Evolutionary conservation across 1,140 invertebrate species (phyloP).

Genomic region (Goniozus legneri): DNA sequence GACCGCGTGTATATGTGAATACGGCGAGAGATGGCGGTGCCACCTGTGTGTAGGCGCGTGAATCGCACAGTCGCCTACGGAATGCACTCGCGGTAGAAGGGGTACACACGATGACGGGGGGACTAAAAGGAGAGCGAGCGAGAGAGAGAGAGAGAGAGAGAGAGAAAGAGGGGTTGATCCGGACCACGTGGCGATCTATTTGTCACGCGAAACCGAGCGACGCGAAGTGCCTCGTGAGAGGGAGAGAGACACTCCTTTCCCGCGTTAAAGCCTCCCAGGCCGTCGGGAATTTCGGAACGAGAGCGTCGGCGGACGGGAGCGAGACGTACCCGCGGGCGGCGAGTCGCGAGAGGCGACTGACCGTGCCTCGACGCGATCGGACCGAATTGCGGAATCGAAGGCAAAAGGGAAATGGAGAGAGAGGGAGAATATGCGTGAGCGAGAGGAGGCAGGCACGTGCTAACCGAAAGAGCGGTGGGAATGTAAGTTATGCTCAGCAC

Average conservation of each 20-base stretch:
- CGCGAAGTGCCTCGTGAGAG: not conserved
- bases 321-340: not conserved
- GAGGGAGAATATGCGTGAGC: slow-evolving; percentile 1
- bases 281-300: not conserved
- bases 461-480: slow-evolving; percentile 38
- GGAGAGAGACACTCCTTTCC: not conserved
- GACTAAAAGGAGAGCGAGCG: not conserved
- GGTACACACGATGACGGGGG: not conserved
- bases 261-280: not conserved
- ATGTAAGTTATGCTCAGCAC: slow-evolving; percentile 49
- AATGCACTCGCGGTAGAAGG: slow-evolving; percentile 10
- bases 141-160: slow-evolving; percentile 10
- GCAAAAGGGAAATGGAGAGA: slow-evolving; percentile 14
- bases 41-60: slow-evolving; percentile 39
- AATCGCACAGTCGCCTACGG: slow-evolving; percentile 30
- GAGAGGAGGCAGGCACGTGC: slow-evolving; percentile 23
- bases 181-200: slow-evolving; percentile 34
- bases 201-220: slow-evolving; percentile 28
- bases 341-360: slow-evolving; percentile 33
- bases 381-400: slow-evolving; percentile 35
- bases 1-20: slow-evolving; percentile 19
- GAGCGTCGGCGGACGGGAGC: not conserved
- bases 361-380: slow-evolving; percentile 36
- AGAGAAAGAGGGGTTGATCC: slow-evolving; percentile 14
- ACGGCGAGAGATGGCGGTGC: slow-evolving; percentile 30